These are phyloP conservation scores for Eueides isabella DNA, from an alignment of 1,140 invertebrate species.

Conservation along the genomic window DNA sequence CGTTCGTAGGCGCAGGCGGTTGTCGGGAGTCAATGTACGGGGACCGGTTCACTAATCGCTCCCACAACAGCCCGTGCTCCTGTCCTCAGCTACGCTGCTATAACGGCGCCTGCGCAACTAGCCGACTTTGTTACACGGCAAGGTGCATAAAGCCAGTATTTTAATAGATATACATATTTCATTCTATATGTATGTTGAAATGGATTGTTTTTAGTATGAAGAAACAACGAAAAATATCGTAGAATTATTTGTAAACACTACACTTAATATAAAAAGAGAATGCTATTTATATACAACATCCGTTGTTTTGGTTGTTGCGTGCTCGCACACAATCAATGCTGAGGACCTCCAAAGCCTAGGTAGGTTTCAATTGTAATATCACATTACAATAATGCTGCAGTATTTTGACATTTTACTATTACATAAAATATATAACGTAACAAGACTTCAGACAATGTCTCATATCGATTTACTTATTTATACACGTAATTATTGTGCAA, in stretches of 20 bases:
- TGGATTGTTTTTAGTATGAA: not conserved
- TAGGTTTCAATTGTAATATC: not conserved
- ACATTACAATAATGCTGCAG: conserved; percentile 11
- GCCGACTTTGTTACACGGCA: conserved; percentile 31
- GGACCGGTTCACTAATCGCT: conserved; percentile 80
- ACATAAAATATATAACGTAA: conserved; percentile 39
- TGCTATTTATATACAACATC: conserved; percentile 10
- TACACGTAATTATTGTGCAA: conserved; percentile 38
- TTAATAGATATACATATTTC: not conserved
- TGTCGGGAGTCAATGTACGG: conserved; percentile 75
- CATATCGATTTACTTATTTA: conserved; percentile 41
- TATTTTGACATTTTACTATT: conserved; percentile 36
- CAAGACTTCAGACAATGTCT: conserved; percentile 36
- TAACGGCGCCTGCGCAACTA: conserved; percentile 70
- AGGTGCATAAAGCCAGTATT: conserved; percentile 9
- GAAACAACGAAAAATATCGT: not conserved
- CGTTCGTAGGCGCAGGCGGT: conserved; percentile 63
- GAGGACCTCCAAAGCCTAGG: not conserved
- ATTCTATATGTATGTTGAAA: not conserved
- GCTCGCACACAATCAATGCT: not conserved
- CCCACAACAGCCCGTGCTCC: conserved; percentile 67
- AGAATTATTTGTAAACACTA: not conserved
- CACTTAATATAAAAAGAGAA: not conserved
- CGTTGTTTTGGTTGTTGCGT: not conserved
- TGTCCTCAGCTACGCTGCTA: conserved; percentile 71